phyloP scores from a whole-genome alignment of 2,113 vertebrate genomes.

The Oplegnathus fasciatus region DNA sequence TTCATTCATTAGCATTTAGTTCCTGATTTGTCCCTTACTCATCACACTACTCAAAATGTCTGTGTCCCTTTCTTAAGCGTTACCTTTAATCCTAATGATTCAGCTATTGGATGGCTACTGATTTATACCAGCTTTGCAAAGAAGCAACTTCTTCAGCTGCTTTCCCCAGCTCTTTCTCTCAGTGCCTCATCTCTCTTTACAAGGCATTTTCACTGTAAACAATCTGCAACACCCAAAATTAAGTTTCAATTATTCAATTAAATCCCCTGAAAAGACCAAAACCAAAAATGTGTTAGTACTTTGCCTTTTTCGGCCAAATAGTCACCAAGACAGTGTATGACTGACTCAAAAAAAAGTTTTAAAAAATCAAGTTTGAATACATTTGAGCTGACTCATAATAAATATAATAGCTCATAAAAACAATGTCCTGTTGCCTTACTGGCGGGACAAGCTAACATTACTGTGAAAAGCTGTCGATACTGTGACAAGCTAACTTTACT shows the following conservation, averaged over 20 bases:
- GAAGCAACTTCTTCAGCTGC: not conserved
- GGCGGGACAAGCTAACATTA: too few species aligned
- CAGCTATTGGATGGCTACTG: not conserved
- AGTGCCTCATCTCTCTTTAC: not conserved
- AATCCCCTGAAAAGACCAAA: not conserved
- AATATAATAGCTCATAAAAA: too few species aligned
- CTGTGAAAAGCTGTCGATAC: too few species aligned
- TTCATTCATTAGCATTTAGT: too few species aligned
- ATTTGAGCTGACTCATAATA: too few species aligned
- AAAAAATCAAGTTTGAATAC: too few species aligned
- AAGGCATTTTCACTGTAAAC: not conserved
- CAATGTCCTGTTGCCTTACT: too few species aligned
- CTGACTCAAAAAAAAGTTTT: too few species aligned
- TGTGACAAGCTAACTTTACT: too few species aligned
- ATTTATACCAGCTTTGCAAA: not conserved
- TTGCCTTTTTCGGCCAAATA: not conserved
- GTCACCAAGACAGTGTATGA: too few species aligned
- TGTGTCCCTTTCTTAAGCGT: not conserved
- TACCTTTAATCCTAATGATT: not conserved
- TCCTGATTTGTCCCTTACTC: too few species aligned
- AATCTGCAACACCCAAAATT: not conserved
- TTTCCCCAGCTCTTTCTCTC: not conserved
- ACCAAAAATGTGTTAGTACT: not conserved
- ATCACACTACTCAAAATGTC: too few species aligned
- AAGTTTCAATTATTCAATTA: not conserved